Conservation (phyloP, 2,797 vertebrate genomes). For the Vultur gryphus region DNA sequence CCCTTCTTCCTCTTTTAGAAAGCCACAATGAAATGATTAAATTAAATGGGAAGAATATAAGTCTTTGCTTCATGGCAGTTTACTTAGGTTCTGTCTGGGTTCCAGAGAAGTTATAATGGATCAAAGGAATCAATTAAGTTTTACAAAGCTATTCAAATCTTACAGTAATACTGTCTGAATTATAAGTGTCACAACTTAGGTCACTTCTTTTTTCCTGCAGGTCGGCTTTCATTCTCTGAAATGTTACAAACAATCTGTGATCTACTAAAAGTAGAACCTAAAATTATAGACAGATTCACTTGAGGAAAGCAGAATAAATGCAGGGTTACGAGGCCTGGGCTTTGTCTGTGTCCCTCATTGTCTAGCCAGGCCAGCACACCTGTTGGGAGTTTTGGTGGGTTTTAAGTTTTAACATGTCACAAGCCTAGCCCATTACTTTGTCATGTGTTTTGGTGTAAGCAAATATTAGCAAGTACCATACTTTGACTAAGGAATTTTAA, state of each 20-base stretch:
- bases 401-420: neutral
- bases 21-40: neutral
- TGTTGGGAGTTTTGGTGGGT: neutral
- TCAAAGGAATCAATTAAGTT: conserved; percentile 18
- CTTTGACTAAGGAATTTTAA: neutral
- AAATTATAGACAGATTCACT: neutral
- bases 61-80: neutral
- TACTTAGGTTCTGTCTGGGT: neutral
- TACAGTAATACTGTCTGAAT: neutral
- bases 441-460: neutral
- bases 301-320: neutral
- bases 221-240: neutral
- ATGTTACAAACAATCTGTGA: neutral
- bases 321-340: neutral
- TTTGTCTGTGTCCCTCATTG: neutral
- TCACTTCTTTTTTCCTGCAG: neutral
- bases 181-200: neutral
- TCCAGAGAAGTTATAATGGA: neutral
- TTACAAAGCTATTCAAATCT: neutral
- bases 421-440: neutral
- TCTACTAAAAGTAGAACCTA: neutral
- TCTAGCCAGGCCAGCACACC: neutral
- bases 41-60: neutral
- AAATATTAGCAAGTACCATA: neutral
- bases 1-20: neutral